phyloP scores from a whole-genome alignment of 2,888 invertebrate genomes.

The Stenurella melanura region DNA sequence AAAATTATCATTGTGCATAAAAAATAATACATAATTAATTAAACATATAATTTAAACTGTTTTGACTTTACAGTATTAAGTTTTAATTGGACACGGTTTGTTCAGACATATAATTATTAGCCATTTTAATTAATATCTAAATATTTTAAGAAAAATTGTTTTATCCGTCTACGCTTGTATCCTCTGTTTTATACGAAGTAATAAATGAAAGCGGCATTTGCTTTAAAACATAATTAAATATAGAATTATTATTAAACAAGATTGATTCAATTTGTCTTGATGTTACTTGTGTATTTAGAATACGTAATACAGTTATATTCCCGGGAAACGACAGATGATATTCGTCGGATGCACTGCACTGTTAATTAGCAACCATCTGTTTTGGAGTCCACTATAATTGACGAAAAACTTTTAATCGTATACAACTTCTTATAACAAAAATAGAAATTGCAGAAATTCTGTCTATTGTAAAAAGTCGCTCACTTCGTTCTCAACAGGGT shows the following conservation, averaged over 20 bases:
- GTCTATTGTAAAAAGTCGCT: too few relatives aligned
- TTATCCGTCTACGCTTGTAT: neutral
- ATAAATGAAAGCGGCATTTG: too few relatives aligned
- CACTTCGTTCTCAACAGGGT: too few relatives aligned
- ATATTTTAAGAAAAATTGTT: conserved; percentile 1
- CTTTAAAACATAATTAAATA: too few relatives aligned
- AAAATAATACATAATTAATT: conserved; percentile 4
- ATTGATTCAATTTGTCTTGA: neutral
- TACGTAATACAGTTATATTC: neutral
- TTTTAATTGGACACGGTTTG: conserved; percentile 9
- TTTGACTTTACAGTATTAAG: conserved; percentile 17
- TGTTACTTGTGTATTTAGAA: neutral
- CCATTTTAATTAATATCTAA: conserved; percentile 5
- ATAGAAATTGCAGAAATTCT: too few relatives aligned
- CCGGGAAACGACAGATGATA: neutral
- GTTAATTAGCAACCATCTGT: too few relatives aligned
- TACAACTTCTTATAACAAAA: too few relatives aligned
- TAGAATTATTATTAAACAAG: neutral
- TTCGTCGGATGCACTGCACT: neutral
- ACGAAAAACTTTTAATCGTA: too few relatives aligned
- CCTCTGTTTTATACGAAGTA: too few relatives aligned
- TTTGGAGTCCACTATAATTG: too few relatives aligned
- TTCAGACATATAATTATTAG: conserved; percentile 15
- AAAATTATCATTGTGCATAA: neutral
- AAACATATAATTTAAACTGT: conserved; percentile 16